phyloP scores from a whole-genome alignment of 2,888 invertebrate genomes.

The Andrena fulva region DNA sequence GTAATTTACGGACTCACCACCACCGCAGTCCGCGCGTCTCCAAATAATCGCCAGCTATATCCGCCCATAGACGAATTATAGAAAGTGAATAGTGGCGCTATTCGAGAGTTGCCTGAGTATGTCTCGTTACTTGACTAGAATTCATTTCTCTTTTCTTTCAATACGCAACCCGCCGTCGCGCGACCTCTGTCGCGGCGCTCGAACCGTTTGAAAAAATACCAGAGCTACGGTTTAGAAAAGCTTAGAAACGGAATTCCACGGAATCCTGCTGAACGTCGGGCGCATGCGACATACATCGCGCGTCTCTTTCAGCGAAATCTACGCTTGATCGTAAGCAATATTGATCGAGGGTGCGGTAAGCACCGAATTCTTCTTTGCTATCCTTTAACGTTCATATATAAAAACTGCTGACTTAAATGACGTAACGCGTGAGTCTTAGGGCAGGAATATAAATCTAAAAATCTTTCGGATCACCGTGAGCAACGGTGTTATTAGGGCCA shows the following conservation, averaged over 20 bases:
- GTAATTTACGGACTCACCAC: conserved; percentile 17
- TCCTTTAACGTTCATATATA: conserved; percentile 43
- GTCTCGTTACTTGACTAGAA: conserved; percentile 69
- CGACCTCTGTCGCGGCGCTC: neutral
- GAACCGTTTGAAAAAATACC: conserved; percentile 12
- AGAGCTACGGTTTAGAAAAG: conserved; percentile 50
- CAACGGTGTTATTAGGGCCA: conserved; percentile 55
- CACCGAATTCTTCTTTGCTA: conserved; percentile 33
- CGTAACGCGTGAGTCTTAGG: conserved; percentile 10
- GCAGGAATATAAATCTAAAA: conserved; percentile 5
- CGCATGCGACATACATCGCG: neutral
- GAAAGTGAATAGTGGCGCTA: conserved; percentile 58
- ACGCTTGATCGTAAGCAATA: conserved; percentile 49
- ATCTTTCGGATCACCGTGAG: conserved; percentile 60
- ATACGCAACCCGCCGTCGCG: neutral
- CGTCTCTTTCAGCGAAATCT: conserved; percentile 35
- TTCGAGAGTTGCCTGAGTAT: conserved; percentile 54
- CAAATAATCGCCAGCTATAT: conserved; percentile 38
- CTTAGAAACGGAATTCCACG: conserved; percentile 50
- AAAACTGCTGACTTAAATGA: conserved; percentile 37
- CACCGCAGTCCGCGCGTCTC: conserved; percentile 6
- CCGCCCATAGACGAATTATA: conserved; percentile 40
- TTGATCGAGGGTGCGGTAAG: conserved; percentile 14
- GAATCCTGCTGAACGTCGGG: conserved; percentile 14
- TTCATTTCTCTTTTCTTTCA: conserved; percentile 44